These are phyloP conservation scores for Pocillopora meandrina DNA, from an alignment of 92 coral and sea anemone genomes.

Conservation along the genomic window DNA sequence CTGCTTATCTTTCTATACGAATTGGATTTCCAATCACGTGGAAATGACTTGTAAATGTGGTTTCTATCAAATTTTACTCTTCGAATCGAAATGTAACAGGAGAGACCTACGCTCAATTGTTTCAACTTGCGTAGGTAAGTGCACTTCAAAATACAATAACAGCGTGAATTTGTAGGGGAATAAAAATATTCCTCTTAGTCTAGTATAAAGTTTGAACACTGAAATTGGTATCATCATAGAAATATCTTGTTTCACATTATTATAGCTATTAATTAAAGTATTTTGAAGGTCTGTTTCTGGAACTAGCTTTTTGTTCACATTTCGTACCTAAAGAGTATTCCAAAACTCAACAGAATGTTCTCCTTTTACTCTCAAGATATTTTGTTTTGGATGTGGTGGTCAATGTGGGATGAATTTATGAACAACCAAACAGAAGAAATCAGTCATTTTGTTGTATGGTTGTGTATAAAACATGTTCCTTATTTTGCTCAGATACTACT, in stretches of 20 bases:
- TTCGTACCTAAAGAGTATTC: not conserved
- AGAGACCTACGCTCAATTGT: not conserved
- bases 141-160: no score
- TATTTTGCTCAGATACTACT: not conserved
- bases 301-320: not conserved
- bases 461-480: not conserved
- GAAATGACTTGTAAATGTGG: not conserved
- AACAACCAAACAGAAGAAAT: not conserved
- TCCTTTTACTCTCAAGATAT: not conserved
- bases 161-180: no score
- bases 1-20: not conserved
- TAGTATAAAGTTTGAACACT: no score
- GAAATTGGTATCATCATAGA: not conserved
- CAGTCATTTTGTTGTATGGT: not conserved
- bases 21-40: not conserved
- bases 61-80: not conserved
- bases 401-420: not conserved
- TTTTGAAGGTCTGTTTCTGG: not conserved
- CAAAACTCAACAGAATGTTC: not conserved
- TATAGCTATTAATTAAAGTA: not conserved
- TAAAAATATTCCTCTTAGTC: no score
- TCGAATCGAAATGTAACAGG: not conserved
- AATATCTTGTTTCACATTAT: not conserved
- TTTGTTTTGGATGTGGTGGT: not conserved
- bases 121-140: not conserved